Evolutionary conservation across 2,888 invertebrate genomes (phyloP).

Genomic region (Idaea aversata): DNA sequence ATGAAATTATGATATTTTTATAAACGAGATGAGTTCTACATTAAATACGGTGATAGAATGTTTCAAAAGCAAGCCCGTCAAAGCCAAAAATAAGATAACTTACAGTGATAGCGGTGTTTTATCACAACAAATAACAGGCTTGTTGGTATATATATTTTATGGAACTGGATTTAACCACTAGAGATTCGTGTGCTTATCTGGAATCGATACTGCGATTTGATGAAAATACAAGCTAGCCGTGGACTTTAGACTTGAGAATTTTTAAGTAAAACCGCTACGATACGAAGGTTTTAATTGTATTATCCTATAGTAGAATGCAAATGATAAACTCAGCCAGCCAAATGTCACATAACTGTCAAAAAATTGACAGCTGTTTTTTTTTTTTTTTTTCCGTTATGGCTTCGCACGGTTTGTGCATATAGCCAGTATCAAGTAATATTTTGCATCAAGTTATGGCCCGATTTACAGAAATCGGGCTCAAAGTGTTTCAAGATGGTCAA

Average conservation of each 20-base stretch:
- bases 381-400: too few relatives aligned
- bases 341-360: too few relatives aligned
- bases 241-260: neutral
- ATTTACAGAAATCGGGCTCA: too few relatives aligned
- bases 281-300: too few relatives aligned
- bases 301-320: too few relatives aligned
- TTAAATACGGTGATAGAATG: conserved; percentile 2
- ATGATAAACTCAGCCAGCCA: too few relatives aligned
- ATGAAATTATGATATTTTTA: neutral
- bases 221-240: neutral
- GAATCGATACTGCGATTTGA: conserved; percentile 12
- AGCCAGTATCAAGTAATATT: too few relatives aligned
- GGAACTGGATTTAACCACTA: conserved; percentile 8
- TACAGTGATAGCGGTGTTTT: conserved; percentile 25
- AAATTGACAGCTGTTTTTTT: too few relatives aligned
- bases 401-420: too few relatives aligned
- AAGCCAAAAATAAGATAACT: conserved; percentile 20
- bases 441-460: too few relatives aligned
- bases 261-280: neutral
- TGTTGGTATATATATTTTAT: conserved; percentile 11
- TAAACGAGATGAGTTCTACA: neutral
- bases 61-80: neutral
- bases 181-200: conserved; percentile 18
- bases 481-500: too few relatives aligned
- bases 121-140: conserved; percentile 9